Evolutionary conservation across 2,113 vertebrate genomes (phyloP).

Genomic region (Galemys pyrenaicus): DNA sequence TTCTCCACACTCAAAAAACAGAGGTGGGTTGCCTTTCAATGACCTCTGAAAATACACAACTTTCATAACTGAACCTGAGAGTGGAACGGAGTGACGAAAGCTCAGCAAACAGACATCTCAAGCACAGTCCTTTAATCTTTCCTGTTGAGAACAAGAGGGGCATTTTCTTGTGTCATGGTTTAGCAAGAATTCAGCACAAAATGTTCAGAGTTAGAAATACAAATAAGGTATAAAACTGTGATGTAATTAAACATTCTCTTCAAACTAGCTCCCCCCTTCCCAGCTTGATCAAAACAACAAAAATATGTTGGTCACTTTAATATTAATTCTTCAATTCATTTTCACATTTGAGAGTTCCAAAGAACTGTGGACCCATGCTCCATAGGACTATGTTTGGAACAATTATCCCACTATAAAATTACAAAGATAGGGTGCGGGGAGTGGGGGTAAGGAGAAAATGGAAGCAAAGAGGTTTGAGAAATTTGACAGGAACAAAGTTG

Average conservation of each 20-base stretch:
- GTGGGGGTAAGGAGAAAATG: neutral
- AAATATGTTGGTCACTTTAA: neutral
- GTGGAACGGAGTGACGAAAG: neutral
- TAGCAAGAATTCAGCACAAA: conserved; percentile 51
- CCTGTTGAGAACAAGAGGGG: conserved; percentile 43
- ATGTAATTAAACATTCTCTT: conserved; percentile 14
- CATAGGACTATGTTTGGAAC: neutral
- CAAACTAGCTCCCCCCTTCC: neutral
- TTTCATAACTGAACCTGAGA: conserved; percentile 70
- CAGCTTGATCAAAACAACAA: conserved; percentile 24
- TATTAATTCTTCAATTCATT: conserved; percentile 36
- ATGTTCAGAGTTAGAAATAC: conserved; percentile 61
- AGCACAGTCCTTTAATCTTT: conserved; percentile 59
- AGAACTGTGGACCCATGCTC: neutral
- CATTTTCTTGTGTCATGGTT: conserved; percentile 48
- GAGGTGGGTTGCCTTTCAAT: conserved; percentile 64
- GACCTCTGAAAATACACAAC: conserved; percentile 54
- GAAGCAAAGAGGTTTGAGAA: conserved; percentile 1
- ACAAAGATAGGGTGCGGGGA: neutral
- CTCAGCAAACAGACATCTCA: conserved; percentile 43
- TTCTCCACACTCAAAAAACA: conserved; percentile 50
- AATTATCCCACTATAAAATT: conserved; percentile 1
- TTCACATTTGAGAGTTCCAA: neutral
- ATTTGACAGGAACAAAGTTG: neutral
- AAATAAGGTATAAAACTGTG: conserved; percentile 53